Evolutionary conservation across 2,888 invertebrate species (phyloP), one percentile per base, ranked within the genome.

Genomic region (Incurvaria masculella): DNA sequence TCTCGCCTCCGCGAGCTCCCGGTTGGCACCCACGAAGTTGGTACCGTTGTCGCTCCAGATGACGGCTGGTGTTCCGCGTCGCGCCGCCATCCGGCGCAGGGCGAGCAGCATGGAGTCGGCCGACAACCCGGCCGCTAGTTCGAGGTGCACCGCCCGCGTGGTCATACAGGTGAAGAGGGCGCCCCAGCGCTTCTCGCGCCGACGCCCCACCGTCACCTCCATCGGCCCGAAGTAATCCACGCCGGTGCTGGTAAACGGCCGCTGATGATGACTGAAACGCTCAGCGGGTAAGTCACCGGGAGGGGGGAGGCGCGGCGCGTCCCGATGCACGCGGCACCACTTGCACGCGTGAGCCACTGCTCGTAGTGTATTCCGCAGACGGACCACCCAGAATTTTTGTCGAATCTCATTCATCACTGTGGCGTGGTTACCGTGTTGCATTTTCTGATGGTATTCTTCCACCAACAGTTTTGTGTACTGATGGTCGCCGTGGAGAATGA

Each of bases 11-110:
- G n/a, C n/a, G n/a, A n/a, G n/a, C n/a, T n/a, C n/a, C n/a, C n/a
- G n/a, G n/a, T n/a, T n/a, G n/a, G 53, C 52, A 0, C 53, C 53
- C 38, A 45, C 18, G 2, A 56, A 46, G 16, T 56, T 56, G 14
- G 54, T 54, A 0, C 56, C 55, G 17, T 56, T 55, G n/a, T 56
- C 56, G 0, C 50, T 51, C 14, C 50, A 55, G 1, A 55, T 48
- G 2, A 47, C 44, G 1, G 27, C 14, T 8, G 51, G 53, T 2
- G 14, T 17, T 14, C 49, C 51, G 14, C 53, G 18, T 26, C 53
- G 18, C 0, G 51, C 46, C 8, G 46, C 40, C 48, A 55, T 51
- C 39, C 54, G 33, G 16, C 52, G 21, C 2, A 56, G 3, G 1
- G 55, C 51, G 50, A 54, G 51, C 6, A 55, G 52, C 1, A 51